A percentile compares a stretch with the other conserved stretches of the same genome.
These are phyloP conservation scores for Caenorhabditis elegans DNA, from an alignment of 1,140 invertebrate genomes.

Conservation along the genomic window WBcel235 BX284603.4:63501-64000, in stretches of 20 bases:
- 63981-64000: slow-evolving; percentile 1
- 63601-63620: slow-evolving; percentile 7
- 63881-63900: slow-evolving; percentile 27
- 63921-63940: slow-evolving; percentile 35
- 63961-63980: background rate
- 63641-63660: slow-evolving; percentile 31
- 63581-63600: slow-evolving; percentile 34
- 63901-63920: slow-evolving; percentile 41
- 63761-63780: slow-evolving; percentile 32
- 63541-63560: slow-evolving; percentile 35
- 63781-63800: slow-evolving; percentile 34
- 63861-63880: slow-evolving; percentile 16
- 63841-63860: slow-evolving; percentile 29
- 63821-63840: slow-evolving; percentile 37
- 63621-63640: slow-evolving; percentile 22
- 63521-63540: slow-evolving; percentile 31
- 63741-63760: slow-evolving; percentile 32
- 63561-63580: slow-evolving; percentile 30
- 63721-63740: slow-evolving; percentile 37
- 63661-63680: slow-evolving; percentile 34
- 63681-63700: slow-evolving; percentile 35
- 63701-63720: slow-evolving; percentile 40
- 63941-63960: slow-evolving; percentile 40
- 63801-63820: slow-evolving; percentile 5
- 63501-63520: slow-evolving; percentile 32